Evolutionary conservation across 2,797 vertebrate species (phyloP).

Genomic region (Phrynocephalus forsythii): DNA sequence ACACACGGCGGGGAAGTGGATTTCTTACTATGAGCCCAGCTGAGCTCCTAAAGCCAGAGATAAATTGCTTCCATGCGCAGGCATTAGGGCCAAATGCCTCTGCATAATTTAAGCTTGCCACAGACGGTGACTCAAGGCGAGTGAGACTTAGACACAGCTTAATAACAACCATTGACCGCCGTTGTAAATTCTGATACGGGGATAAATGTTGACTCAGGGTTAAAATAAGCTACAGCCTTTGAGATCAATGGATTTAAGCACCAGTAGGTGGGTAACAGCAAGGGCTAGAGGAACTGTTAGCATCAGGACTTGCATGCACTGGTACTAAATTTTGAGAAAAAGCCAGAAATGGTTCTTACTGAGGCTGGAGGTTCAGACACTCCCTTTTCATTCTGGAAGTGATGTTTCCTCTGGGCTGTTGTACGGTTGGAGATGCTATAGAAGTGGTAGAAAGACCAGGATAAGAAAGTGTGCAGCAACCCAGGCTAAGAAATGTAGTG

Average conservation of each 20-base stretch:
- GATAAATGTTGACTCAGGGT: constrained; percentile 23
- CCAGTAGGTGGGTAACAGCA: background rate
- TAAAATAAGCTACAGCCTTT: constrained; percentile 39
- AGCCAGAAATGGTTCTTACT: background rate
- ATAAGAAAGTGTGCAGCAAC: background rate
- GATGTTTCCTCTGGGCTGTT: background rate
- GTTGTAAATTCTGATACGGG: constrained; percentile 56
- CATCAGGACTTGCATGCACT: background rate
- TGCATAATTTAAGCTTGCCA: constrained; percentile 71
- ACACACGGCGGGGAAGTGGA: constrained; percentile 66
- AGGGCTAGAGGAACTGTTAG: constrained; percentile 3
- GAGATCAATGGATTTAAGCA: constrained; percentile 40
- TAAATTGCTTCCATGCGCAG: constrained; percentile 72
- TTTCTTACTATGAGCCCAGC: constrained; percentile 70
- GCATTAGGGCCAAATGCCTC: constrained; percentile 73
- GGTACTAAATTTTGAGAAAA: background rate
- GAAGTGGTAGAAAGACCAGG: background rate
- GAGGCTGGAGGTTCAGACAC: background rate
- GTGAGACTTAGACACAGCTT: constrained; percentile 47
- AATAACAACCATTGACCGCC: constrained; percentile 47
- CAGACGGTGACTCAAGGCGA: constrained; percentile 64
- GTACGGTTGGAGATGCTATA: background rate
- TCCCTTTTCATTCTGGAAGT: background rate
- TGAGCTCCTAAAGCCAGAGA: constrained; percentile 77
- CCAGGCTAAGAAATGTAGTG: background rate